Percentiles rank a stretch among this genome's conserved stretches.
Evolutionary conservation across 2,113 vertebrate species (phyloP).

Genomic region (Ellobius talpinus): DNA sequence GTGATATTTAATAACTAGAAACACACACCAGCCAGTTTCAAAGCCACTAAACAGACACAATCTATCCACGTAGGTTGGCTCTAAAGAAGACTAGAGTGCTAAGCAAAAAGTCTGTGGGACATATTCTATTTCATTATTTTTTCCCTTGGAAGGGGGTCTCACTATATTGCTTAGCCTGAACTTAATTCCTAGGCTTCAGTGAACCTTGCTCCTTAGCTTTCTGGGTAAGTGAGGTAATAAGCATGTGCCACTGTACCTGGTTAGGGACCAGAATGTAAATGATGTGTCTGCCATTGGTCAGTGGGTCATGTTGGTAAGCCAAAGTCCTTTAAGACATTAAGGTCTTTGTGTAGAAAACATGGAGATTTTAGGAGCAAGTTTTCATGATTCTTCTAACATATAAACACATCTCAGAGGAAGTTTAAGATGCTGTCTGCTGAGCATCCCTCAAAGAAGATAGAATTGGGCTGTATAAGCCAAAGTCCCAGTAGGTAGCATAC

Average conservation of each 20-base stretch:
- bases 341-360: constrained; percentile 32
- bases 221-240: background rate
- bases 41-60: constrained; percentile 55
- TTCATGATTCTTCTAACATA: constrained; percentile 37
- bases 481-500: background rate
- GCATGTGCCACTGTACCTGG: background rate
- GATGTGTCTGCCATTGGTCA: background rate
- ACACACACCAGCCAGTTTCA: background rate
- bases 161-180: background rate
- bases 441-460: constrained; percentile 7
- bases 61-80: background rate
- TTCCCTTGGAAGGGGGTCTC: background rate
- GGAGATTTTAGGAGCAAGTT: background rate
- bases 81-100: background rate
- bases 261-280: background rate
- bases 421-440: background rate
- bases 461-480: background rate
- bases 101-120: background rate
- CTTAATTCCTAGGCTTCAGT: background rate
- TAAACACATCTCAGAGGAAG: background rate
- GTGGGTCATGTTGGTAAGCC: background rate
- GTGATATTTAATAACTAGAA: constrained; percentile 60
- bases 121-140: background rate
- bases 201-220: background rate
- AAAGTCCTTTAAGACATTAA: background rate